Evolutionary conservation across 2,113 vertebrate species (phyloP), one percentile per base, ranked within the genome.

Genomic region (Mungos mungo): DNA sequence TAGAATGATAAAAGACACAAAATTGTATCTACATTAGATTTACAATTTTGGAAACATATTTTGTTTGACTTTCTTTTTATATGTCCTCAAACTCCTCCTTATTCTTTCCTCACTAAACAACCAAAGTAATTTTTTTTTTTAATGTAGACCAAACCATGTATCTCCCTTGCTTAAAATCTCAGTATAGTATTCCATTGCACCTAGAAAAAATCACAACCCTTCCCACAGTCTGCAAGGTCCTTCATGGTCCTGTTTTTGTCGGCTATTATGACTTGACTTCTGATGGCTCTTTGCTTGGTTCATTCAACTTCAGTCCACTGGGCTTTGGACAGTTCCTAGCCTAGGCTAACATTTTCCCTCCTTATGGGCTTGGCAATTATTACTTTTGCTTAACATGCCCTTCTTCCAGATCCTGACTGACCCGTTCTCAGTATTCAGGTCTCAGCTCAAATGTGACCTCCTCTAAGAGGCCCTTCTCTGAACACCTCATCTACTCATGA

Each of bases 51-150:
- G 33, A 84, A 93, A 85, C 4, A 47, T 16, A 65, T 27, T 88
- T 45, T 65, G 72, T 92, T 87, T 93, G 45, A 50, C 65, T 76
- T 92, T 85, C 86, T 79, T 94, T 71, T 68, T 88, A 80, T 57
- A 57, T 4, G 69, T 88, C 25, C 29, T 80, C 76, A 63, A 54
- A 45, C 29, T 23, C 27, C 94, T 60, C 8, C 3, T 21, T 66
- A 50, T 63, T 80, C n/a, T 77, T 92, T 65, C 23, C 76, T 88
- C 38, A 57, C 63, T 88, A 77, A 92, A 31, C 25, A 91, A n/a
- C 16, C 76, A 52, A 91, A 71, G 38, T 88, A n/a, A 63, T 52
- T 50, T 47, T 91, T 47, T 91, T 95, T 85, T 14, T 60, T 91
- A 79, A 45, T 52, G 21, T 60, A 29, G 9, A 54, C 10, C 5